These are phyloP conservation scores for Hyphantria cunea DNA, from an alignment of 1,140 invertebrate genomes.

Conservation along the genomic window DNA sequence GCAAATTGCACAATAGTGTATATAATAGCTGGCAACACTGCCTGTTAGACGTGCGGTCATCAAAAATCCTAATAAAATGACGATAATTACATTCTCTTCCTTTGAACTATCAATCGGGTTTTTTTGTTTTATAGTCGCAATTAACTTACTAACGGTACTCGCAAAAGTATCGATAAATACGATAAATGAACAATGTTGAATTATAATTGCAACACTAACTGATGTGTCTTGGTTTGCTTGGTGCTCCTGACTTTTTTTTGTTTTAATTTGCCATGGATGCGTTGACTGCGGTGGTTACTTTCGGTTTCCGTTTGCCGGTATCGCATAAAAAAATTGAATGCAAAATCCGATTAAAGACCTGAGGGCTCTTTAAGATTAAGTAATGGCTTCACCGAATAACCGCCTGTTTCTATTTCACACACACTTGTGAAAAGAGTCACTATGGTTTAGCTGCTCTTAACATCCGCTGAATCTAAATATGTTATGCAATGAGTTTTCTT, in stretches of 20 bases:
- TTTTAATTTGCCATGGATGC: neutral
- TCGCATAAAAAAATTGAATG: no score
- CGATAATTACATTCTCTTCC: slow-evolving; percentile 1
- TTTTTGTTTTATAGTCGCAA: slow-evolving; percentile 13
- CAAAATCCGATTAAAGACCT: neutral
- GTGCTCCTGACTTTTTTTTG: neutral
- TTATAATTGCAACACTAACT: slow-evolving; percentile 10
- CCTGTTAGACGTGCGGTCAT: slow-evolving; percentile 3
- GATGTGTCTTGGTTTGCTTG: neutral
- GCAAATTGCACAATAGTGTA: slow-evolving; percentile 18
- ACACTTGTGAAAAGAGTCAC: no score
- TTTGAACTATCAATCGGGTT: slow-evolving; percentile 21
- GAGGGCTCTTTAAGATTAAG: no score
- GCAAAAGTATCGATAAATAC: slow-evolving; percentile 10
- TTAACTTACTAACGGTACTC: slow-evolving; percentile 25
- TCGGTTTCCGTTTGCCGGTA: neutral
- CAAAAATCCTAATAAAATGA: slow-evolving; percentile 13
- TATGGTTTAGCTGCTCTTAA: no score
- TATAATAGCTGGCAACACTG: slow-evolving; percentile 11
- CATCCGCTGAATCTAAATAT: no score
- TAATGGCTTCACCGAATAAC: no score
- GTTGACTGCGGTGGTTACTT: no score
- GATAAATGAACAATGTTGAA: slow-evolving; percentile 22
- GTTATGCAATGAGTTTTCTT: no score
- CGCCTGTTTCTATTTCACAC: no score